A percentile compares a stretch with the other conserved stretches of the same genome.
These are phyloP conservation scores for Cheirogaleus major DNA, from an alignment of 2,797 vertebrate genomes.

Conservation along the genomic window DNA sequence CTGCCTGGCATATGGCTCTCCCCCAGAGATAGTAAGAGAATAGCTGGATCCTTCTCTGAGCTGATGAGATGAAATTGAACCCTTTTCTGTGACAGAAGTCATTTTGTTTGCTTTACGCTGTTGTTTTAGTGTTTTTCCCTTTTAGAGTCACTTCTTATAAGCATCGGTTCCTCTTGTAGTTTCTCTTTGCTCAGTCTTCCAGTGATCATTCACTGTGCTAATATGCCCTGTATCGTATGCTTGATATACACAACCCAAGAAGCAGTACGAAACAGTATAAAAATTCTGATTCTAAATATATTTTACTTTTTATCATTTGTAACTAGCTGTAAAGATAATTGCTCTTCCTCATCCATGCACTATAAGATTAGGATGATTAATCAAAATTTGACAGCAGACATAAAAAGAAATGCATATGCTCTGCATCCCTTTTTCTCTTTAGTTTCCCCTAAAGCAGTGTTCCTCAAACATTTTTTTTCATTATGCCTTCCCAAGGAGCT, in stretches of 20 bases:
- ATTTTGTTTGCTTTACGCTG: neutral
- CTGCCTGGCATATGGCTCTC: neutral
- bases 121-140: neutral
- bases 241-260: neutral
- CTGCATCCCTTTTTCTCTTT: neutral
- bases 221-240: neutral
- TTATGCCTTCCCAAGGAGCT: neutral
- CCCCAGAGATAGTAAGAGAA: neutral
- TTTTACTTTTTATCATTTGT: constrained; percentile 40
- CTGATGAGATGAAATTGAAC: neutral
- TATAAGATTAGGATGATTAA: constrained; percentile 65
- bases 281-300: constrained; percentile 35
- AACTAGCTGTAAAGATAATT: constrained; percentile 54
- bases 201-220: neutral
- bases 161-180: neutral
- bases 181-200: neutral
- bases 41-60: neutral
- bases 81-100: neutral
- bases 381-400: constrained; percentile 46
- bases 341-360: constrained; percentile 13
- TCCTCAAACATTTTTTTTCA: neutral
- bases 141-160: neutral
- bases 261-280: neutral
- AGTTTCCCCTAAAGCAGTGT: neutral
- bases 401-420: constrained; percentile 35